Evolutionary conservation across 2,113 vertebrate species (phyloP).

Genomic region (Oophaga pumilio): DNA sequence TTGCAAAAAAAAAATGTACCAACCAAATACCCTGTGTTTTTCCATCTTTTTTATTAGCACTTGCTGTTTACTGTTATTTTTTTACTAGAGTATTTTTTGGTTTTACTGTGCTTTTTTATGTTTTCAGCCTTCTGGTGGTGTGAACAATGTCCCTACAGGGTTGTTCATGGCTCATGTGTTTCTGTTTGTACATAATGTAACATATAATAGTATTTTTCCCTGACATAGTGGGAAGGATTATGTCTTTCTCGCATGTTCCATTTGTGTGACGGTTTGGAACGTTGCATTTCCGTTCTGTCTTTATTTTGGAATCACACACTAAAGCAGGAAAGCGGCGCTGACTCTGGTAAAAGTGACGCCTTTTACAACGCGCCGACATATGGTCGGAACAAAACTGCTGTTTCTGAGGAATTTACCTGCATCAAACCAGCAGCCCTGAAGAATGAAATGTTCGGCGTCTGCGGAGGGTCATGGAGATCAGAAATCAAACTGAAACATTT

Average conservation of each 20-base stretch:
- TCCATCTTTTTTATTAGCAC: no score
- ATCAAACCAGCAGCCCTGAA: not conserved
- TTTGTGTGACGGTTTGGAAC: not conserved
- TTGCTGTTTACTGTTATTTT: no score
- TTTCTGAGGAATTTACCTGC: not conserved
- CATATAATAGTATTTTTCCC: no score
- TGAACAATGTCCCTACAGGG: no score
- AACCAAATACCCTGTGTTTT: no score
- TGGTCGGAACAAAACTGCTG: constrained; percentile 20
- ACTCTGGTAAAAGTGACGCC: constrained; percentile 24
- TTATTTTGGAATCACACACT: not conserved
- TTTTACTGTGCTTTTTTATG: no score
- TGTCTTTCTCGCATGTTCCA: not conserved
- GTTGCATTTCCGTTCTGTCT: not conserved
- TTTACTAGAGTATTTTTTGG: no score
- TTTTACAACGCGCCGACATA: constrained; percentile 10
- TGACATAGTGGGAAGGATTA: not conserved
- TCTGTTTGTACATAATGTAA: no score
- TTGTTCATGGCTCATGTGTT: no score
- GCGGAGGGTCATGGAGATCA: not conserved
- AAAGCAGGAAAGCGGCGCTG: constrained; percentile 8
- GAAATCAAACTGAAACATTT: not conserved
- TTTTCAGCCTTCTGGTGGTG: no score
- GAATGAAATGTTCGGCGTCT: not conserved
- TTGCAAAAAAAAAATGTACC: no score